phyloP scores from a whole-genome alignment of 2,888 invertebrate species.

The Psylliodes chrysocephalus region DNA sequence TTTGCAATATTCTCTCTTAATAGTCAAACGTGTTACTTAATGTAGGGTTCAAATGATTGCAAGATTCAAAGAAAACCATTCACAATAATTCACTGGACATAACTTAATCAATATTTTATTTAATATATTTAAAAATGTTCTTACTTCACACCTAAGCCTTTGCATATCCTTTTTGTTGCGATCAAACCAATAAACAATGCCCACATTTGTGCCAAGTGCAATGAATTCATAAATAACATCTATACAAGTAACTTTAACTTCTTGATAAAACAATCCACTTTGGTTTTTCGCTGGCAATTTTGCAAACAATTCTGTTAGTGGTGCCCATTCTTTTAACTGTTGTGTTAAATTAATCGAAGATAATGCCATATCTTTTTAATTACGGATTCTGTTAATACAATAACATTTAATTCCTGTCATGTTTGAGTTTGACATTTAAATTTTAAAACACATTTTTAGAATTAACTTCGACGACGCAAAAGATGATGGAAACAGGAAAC shows the following conservation, averaged over 20 bases:
- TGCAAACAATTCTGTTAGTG: constrained; percentile 78
- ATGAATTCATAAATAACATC: constrained; percentile 85
- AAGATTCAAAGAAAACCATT: too few relatives aligned
- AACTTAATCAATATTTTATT: too few relatives aligned
- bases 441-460: too few relatives aligned
- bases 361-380: constrained; percentile 27
- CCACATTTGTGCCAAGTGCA: constrained; percentile 86
- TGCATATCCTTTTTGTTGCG: constrained; percentile 81
- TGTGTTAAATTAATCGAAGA: constrained; percentile 22
- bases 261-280: constrained; percentile 79
- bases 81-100: too few relatives aligned
- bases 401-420: constrained; percentile 1
- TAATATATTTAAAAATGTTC: too few relatives aligned
- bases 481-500: too few relatives aligned
- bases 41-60: too few relatives aligned
- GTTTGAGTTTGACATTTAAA: neutral
- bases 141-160: constrained; percentile 83
- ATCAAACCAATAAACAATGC: constrained; percentile 89
- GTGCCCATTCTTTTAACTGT: constrained; percentile 80
- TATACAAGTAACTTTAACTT: constrained; percentile 82
- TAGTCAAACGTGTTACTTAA: too few relatives aligned
- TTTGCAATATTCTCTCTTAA: too few relatives aligned
- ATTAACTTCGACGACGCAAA: too few relatives aligned
- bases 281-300: constrained; percentile 80
- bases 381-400: neutral